phyloP scores from a whole-genome alignment of 2,888 invertebrate species.

The Arctia plantaginis region DNA sequence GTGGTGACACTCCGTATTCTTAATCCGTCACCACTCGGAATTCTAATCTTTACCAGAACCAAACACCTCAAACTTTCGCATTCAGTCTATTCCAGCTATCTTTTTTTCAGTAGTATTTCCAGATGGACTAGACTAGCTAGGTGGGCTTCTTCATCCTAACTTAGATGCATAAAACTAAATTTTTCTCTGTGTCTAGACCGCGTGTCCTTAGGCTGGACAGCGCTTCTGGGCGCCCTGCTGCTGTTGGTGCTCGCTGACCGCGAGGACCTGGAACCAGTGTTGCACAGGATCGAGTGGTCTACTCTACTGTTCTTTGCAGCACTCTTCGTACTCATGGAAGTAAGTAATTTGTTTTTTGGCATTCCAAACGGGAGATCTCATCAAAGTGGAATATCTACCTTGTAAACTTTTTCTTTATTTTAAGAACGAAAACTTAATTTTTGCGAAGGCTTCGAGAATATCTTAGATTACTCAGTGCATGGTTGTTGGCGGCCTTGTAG shows the following conservation, averaged over 20 bases:
- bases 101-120: too few species aligned
- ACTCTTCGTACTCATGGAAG: constrained; percentile 96
- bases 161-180: background rate
- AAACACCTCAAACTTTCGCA: too few species aligned
- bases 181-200: constrained; percentile 72
- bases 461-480: too few species aligned
- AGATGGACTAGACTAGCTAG: background rate
- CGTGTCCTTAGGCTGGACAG: constrained; percentile 95
- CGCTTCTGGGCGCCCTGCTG: constrained; percentile 92
- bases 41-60: too few species aligned
- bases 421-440: background rate
- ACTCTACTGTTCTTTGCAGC: constrained; percentile 96
- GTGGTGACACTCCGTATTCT: too few species aligned
- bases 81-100: too few species aligned
- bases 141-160: background rate
- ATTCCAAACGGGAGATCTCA: too few species aligned
- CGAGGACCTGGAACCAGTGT: constrained; percentile 93
- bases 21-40: too few species aligned
- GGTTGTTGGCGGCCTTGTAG: too few species aligned
- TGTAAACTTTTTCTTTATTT: background rate
- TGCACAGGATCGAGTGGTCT: constrained; percentile 96
- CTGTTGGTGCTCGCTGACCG: constrained; percentile 89
- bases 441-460: background rate
- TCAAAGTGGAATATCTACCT: too few species aligned
- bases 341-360: constrained; percentile 52